These are phyloP conservation scores for Megalonaias nervosa DNA, from an alignment of 1,140 invertebrate genomes.

Conservation along the genomic window DNA sequence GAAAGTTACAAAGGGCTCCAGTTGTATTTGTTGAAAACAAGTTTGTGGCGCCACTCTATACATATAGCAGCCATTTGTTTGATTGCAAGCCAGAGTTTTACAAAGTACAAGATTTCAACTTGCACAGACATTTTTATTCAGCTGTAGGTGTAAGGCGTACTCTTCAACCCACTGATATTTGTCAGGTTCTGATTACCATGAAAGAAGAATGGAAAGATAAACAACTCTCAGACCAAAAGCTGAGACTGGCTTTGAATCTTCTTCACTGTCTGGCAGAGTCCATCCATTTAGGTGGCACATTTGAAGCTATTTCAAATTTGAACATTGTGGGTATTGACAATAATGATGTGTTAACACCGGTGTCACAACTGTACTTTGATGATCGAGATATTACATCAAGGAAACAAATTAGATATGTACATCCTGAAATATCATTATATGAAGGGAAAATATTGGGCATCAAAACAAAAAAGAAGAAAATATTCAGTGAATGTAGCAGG, in stretches of 20 bases:
- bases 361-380: slow-evolving; percentile 38
- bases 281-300: background rate
- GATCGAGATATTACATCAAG: slow-evolving; percentile 27
- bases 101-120: background rate
- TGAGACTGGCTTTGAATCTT: background rate
- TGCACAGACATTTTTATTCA: no score
- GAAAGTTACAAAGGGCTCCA: background rate
- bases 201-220: background rate
- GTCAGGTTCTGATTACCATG: background rate
- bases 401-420: slow-evolving; percentile 25
- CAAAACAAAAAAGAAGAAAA: slow-evolving; percentile 33
- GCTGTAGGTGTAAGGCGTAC: background rate
- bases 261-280: background rate
- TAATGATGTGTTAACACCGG: background rate
- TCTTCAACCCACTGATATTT: background rate
- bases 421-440: slow-evolving; percentile 13
- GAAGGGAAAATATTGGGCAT: slow-evolving; percentile 28
- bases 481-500: background rate
- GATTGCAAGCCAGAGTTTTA: slow-evolving; percentile 22
- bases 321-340: background rate
- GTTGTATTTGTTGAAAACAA: slow-evolving; percentile 10
- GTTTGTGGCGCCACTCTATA: background rate
- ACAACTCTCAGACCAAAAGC: background rate
- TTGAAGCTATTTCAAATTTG: background rate
- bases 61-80: background rate